Base-by-base conservation (phyloP, 1,140 invertebrate genomes). In the Drosophila sp. region DNA sequence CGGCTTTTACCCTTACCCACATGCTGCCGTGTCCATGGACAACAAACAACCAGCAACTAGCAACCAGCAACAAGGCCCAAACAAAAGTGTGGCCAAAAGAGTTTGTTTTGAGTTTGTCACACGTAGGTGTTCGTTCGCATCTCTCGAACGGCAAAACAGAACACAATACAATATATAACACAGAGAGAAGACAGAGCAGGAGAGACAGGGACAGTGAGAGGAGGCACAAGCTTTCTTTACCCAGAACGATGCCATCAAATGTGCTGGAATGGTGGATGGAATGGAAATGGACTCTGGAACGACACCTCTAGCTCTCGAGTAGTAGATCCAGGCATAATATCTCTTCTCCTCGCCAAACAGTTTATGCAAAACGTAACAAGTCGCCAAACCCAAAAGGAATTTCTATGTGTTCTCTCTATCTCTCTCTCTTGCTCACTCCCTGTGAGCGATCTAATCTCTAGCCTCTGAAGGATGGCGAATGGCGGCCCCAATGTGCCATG, bases 11-110 rank as follows among this genome's bases (percentile, higher is more conserved):
- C 56, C 30, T 70, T 80, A 76, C 79, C 83, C 82, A 85, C 82
- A 86, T 85, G 82, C 74, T 30, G 47, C 32, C 3, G 27, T 56
- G 55, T 56, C 33, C 56, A 25, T 29, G 32, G 17, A 50, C 32
- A 25, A 54, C 30, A 47, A 38, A 54, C 30, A 44, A 38, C 33
- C 33, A 35, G 10, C 33, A 38, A 54, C 30, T n/a, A n/a, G n/a
- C 30, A 44, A 38, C 33, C 33, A 35, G 10, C 33, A 38, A 54
- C 30, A 47, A 33, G 25, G 66, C 41, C 44, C 66, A 79, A 79
- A 87, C 70, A 87, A 86, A 87, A 86, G 83, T 89, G 83, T 87
- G 83, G 83, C 83, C 83, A 87, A 77, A 79, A 70, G 68, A 17
- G 23, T 50, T 50, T 25, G 1, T 50, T 50, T 23, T 50, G 66